Base-by-base conservation (phyloP, 2,888 invertebrate genomes). In the Acanthosoma haemorrhoidale region DNA sequence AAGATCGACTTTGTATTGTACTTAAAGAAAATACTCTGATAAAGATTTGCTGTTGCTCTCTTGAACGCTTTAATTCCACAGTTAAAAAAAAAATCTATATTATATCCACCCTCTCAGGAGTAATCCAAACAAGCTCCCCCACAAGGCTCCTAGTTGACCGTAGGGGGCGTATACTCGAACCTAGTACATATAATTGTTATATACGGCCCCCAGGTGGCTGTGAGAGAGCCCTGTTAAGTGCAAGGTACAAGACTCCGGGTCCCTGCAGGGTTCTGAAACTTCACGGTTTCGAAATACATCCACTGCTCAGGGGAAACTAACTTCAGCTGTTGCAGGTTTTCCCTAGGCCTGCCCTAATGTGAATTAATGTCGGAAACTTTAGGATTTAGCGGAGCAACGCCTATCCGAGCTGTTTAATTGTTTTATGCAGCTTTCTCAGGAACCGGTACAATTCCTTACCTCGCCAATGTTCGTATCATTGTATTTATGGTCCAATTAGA, bases 381-480 rank as follows among this genome's bases (percentile, higher is more conserved):
- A 51, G 25, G 51, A 51, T 51, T 21, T 51, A 51, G 51, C 51
- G 51, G 51, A n/a, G 21, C 51, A 51, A 51, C 51, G 51, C 51
- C 51, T 25, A 51, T 51, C 25, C 51, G 21, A 51, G 25, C 51
- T 51, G 51, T 51, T 51, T 51, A 51, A 51, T 51, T 51, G 51
- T 51, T 51, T 51, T 51, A 51, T 51, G 51, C 51, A 51, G 21
- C 51, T 51, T 51, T 51, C 51, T 51, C 51, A 51, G 51, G 21
- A 4, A n/a, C 4, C 51, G 21, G 21, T 51, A 25, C 51, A 51
- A 21, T 51, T 51, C 51, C 51, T 51, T 51, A 51, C 21, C 13
- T 25, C 13, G 21, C 25, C 21, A 51, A 25, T 51, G 51, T 51
- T 25, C 51, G 5, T n/a, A 51, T 51, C 25, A 51, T 51, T 51